These are phyloP conservation scores for Volucella bombylans DNA, from an alignment of 2,888 invertebrate species.

Conservation along the genomic window DNA sequence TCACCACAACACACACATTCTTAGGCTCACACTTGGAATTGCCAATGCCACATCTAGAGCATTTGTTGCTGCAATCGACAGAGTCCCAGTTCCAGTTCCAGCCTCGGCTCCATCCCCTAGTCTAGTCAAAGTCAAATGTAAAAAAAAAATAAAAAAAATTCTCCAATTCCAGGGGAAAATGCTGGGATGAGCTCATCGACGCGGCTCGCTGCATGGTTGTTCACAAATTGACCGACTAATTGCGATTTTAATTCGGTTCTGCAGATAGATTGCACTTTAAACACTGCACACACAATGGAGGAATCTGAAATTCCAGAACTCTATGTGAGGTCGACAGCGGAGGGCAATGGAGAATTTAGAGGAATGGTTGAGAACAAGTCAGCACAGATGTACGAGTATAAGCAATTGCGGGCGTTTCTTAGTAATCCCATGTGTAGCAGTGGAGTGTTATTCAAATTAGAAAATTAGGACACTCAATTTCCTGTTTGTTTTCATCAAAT, in stretches of 20 bases:
- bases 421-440: not conserved
- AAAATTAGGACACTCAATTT: slow-evolving; percentile 30
- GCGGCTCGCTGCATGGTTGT: slow-evolving; percentile 45
- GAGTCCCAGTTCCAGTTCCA: not conserved
- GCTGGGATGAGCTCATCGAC: slow-evolving; percentile 62
- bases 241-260: slow-evolving; percentile 58
- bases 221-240: slow-evolving; percentile 68
- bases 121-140: slow-evolving; percentile 16
- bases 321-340: not conserved
- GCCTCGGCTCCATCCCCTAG: slow-evolving; percentile 2
- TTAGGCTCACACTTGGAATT: slow-evolving; percentile 42
- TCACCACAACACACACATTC: slow-evolving; percentile 44
- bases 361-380: not conserved
- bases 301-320: slow-evolving; percentile 40
- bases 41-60: slow-evolving; percentile 37
- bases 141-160: slow-evolving; percentile 5
- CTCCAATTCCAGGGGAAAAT: slow-evolving; percentile 46
- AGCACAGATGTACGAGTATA: not conserved
- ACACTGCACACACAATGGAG: slow-evolving; percentile 23
- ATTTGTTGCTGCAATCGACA: not conserved
- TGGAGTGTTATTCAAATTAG: slow-evolving; percentile 3
- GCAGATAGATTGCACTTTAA: slow-evolving; percentile 44
- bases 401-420: not conserved
- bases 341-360: not conserved
- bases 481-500: not conserved